Evolutionary conservation across 2,797 vertebrate species (phyloP), one percentile per base, ranked within the genome.

Genomic region (Spea hammondii): DNA sequence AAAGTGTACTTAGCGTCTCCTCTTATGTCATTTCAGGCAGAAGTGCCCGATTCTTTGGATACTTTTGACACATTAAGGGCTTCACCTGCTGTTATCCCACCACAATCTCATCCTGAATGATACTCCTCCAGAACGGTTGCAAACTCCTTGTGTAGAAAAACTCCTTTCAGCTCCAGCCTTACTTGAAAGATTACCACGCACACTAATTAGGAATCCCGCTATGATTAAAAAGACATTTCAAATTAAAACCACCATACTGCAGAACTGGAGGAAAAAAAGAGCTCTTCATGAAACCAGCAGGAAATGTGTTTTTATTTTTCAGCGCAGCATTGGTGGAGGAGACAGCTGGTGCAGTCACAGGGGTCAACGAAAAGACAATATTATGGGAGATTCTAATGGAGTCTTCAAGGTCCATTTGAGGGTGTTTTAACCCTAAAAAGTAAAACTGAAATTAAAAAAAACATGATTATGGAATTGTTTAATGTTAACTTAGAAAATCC

Each of bases 211-310:
- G 88, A 87, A 88, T 90, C 92, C 92, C 0, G 89, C 90, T 92
- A 91, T 87, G 91, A 92, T 92, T 92, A 92, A 90, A 92, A 91
- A 91, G 90, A 90, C 90, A 91, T 92, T 90, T 90, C 90, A 90
- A 91, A 92, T 92, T 88, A 91, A 82, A 86, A 84, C 86, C 5
- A 66, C 90, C 87, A 88, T 70, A 86, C 89, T 81, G 67, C 82
- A 84, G 78, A 83, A 88, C 91, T 84, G 84, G 69, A 84, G 86
- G 32, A 89, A 87, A 90, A 91, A 91, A 91, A 90, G 87, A 90
- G 86, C 89, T 90, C 90, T 90, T 91, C 89, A 88, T 76, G 87
- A 87, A 84, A 87, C 62, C 91, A 91, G 91, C 88, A 83, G 90
- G 89, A 85, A 88, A 59, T 69, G 51, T 73, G 74, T 68, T 77